Evolutionary conservation across 2,888 invertebrate genomes (phyloP).

Genomic region (Limnephilus lunatus): DNA sequence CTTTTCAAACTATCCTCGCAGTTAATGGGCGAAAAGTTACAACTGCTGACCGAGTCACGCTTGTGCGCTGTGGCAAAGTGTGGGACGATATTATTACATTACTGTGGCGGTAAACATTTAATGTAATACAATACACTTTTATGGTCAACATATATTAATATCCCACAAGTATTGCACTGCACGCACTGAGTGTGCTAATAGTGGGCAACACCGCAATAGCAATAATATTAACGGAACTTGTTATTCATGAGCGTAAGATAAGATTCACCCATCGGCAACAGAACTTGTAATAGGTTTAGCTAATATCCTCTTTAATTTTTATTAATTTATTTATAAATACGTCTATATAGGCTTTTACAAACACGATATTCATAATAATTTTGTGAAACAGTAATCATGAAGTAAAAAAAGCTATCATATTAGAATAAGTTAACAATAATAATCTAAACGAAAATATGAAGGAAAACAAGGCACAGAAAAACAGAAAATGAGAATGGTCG

Average conservation of each 20-base stretch:
- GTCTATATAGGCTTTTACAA: no score
- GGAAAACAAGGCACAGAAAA: no score
- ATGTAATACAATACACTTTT: background rate
- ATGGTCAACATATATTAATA: background rate
- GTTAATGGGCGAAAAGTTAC: background rate
- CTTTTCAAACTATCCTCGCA: background rate
- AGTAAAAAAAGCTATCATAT: no score
- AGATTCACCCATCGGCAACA: no score
- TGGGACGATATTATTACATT: background rate
- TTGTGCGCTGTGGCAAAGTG: background rate
- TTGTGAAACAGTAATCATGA: no score
- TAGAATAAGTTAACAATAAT: no score
- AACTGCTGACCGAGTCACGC: slow-evolving; percentile 3
- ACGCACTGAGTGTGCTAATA: background rate
- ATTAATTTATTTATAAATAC: no score
- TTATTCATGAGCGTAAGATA: background rate
- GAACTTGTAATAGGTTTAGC: no score
- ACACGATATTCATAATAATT: no score
- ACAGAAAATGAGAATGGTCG: no score
- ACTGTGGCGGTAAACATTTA: background rate
- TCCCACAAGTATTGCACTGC: background rate
- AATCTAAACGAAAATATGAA: no score
- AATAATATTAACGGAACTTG: background rate
- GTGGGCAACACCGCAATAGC: background rate
- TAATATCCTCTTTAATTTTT: no score